These are phyloP conservation scores for Triplophysa yarkandensis DNA, from an alignment of 2,797 vertebrate species.

Conservation along the genomic window DNA sequence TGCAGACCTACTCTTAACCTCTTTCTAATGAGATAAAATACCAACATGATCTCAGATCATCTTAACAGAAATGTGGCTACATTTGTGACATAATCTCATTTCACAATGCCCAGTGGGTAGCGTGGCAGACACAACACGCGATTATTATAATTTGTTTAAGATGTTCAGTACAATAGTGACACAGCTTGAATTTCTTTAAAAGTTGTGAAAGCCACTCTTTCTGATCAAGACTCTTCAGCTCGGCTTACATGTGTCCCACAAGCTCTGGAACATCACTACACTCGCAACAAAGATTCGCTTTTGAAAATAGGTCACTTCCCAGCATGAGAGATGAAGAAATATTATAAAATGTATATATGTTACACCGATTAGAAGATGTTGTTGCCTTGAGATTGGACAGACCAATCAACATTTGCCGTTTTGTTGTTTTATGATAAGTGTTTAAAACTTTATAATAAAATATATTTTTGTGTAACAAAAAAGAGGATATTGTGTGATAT, in stretches of 20 bases:
- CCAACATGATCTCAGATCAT: not conserved
- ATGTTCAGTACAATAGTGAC: slow-evolving; percentile 53
- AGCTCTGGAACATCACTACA: slow-evolving; percentile 59
- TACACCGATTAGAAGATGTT: slow-evolving; percentile 39
- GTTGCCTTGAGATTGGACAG: too few species aligned
- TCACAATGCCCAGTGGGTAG: not conserved
- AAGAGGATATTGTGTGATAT: too few species aligned
- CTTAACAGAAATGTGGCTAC: not conserved
- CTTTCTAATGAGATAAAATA: not conserved
- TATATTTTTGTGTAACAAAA: too few species aligned
- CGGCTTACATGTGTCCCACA: slow-evolving; percentile 51
- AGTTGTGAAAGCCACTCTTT: slow-evolving; percentile 48
- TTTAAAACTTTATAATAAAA: too few species aligned
- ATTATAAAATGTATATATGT: slow-evolving; percentile 67
- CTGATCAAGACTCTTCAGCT: slow-evolving; percentile 56
- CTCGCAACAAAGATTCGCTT: slow-evolving; percentile 65
- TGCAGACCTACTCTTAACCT: not conserved
- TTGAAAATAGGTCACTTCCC: slow-evolving; percentile 53
- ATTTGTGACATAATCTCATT: not conserved
- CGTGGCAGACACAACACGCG: slow-evolving; percentile 18
- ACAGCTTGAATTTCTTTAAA: slow-evolving; percentile 66
- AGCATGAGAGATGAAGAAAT: slow-evolving; percentile 49
- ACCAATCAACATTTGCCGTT: too few species aligned
- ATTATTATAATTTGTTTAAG: slow-evolving; percentile 59
- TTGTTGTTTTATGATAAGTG: too few species aligned